Evolutionary conservation across 2,888 invertebrate genomes (phyloP).

Genomic region (Pandemis heparana): DNA sequence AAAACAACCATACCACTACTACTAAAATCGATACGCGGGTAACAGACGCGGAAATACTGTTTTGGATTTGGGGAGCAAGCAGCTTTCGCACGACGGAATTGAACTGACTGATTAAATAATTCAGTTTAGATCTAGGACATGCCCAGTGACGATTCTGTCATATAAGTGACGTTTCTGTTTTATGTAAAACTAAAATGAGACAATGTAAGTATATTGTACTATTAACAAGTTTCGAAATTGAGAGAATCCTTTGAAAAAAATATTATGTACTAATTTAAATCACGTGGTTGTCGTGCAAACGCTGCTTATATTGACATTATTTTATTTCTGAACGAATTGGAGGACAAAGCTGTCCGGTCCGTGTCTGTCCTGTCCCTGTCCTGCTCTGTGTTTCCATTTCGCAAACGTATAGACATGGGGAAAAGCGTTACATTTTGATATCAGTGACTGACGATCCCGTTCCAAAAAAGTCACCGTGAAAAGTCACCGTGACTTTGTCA

Average conservation of each 20-base stretch:
- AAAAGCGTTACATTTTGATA: too few species aligned
- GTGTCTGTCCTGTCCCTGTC: background rate
- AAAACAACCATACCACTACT: slow-evolving; percentile 47
- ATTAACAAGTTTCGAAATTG: background rate
- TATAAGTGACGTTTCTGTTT: slow-evolving; percentile 24
- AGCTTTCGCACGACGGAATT: slow-evolving; percentile 38
- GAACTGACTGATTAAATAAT: slow-evolving; percentile 43
- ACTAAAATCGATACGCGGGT: slow-evolving; percentile 37
- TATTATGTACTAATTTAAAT: background rate
- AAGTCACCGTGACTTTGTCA: too few species aligned
- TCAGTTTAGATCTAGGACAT: slow-evolving; percentile 18
- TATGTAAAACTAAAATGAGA: background rate
- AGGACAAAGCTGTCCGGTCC: slow-evolving; percentile 13
- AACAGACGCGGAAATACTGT: slow-evolving; percentile 50
- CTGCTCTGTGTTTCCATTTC: slow-evolving; percentile 33
- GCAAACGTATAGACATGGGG: too few species aligned
- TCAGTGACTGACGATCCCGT: too few species aligned
- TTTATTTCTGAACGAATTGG: slow-evolving; percentile 33
- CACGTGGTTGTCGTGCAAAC: slow-evolving; percentile 1
- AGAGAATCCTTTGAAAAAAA: background rate
- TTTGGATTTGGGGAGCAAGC: slow-evolving; percentile 40
- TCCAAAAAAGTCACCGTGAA: too few species aligned
- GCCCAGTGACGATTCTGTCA: slow-evolving; percentile 19
- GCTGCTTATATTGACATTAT: background rate
- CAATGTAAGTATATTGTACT: background rate